Conservation (phyloP, 2,113 vertebrate species). For the Fulica atra region DNA sequence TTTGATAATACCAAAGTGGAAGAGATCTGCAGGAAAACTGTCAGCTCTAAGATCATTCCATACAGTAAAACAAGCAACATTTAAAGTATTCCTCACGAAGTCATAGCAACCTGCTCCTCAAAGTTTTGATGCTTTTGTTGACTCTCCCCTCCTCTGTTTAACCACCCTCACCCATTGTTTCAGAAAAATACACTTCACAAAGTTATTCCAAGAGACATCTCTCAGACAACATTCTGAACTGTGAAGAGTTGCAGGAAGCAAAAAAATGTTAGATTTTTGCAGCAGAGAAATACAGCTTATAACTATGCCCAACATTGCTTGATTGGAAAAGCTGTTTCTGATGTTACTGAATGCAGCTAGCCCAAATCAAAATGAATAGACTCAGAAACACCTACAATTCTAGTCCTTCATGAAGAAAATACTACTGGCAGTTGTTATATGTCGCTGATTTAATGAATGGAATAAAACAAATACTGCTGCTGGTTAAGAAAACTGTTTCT, state of each 20-base stretch:
- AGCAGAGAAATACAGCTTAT: neutral
- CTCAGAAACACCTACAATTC: neutral
- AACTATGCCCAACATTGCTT: neutral
- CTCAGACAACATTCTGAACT: neutral
- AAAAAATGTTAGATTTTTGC: neutral
- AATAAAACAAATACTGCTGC: neutral
- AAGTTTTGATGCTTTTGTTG: neutral
- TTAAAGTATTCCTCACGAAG: neutral
- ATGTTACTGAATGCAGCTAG: neutral
- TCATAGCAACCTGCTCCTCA: neutral
- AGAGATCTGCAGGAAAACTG: neutral
- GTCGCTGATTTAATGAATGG: neutral
- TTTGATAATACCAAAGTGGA: neutral
- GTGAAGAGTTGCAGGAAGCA: neutral
- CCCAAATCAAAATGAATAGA: neutral
- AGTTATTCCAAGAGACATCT: neutral
- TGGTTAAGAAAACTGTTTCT: neutral
- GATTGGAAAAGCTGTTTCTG: neutral
- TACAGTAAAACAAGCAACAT: neutral
- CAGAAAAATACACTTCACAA: neutral
- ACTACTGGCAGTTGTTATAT: neutral
- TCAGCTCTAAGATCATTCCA: neutral
- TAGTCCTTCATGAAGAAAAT: neutral
- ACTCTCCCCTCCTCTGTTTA: neutral
- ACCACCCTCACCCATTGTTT: neutral